Conservation (phyloP, 2,113 vertebrate species). For the Meleagris gallopavo region DNA sequence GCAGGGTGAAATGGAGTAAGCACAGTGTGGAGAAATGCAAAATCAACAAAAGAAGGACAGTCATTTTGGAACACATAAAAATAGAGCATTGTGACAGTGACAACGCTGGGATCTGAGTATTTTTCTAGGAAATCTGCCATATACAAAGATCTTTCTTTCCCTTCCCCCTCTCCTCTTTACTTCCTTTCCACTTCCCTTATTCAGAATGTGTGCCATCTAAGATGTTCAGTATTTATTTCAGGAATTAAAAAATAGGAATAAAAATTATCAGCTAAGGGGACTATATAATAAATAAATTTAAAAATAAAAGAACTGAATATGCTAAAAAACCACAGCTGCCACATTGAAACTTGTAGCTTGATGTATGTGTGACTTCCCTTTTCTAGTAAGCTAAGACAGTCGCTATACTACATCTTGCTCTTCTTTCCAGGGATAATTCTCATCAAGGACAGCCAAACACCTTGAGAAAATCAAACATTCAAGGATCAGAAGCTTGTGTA, state of each 20-base stretch:
- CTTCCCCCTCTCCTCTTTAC: neutral
- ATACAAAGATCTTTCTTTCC: neutral
- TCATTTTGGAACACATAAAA: neutral
- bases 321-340: neutral
- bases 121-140: neutral
- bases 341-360: neutral
- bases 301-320: neutral
- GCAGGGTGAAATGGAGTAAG: neutral
- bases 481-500: neutral
- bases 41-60: neutral
- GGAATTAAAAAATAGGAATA: neutral
- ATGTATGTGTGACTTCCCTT: neutral
- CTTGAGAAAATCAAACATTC: slow-evolving; percentile 10
- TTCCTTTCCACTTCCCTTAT: neutral
- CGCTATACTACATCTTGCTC: neutral
- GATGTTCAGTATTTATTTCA: neutral
- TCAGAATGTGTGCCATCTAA: neutral
- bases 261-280: neutral
- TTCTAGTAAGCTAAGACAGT: neutral
- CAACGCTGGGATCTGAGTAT: neutral
- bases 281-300: neutral
- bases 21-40: neutral
- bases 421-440: neutral
- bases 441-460: slow-evolving; percentile 28
- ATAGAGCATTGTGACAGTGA: neutral